Evolutionary conservation across 2,888 invertebrate species (phyloP), one percentile per base, ranked within the genome.

Genomic region (Drosophila cyrtoloma): DNA sequence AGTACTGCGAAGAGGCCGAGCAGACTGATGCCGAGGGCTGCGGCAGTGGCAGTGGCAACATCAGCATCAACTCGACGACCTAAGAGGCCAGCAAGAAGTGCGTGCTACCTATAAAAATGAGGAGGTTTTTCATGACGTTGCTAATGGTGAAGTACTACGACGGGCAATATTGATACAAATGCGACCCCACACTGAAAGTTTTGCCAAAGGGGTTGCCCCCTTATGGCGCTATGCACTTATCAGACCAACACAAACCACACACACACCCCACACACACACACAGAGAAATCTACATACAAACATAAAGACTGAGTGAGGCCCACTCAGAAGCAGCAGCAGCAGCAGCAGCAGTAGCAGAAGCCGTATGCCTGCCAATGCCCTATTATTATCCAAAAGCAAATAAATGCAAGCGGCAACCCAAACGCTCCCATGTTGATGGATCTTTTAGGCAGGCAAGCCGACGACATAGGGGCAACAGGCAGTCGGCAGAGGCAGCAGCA

Each of bases 381-480:
- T 90, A 90, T 90, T 90, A 86, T 89, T 86, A 84, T 82, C 86
- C 70, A 80, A 90, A 81, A 86, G 79, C 82, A 87, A 90, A 87
- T 77, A 90, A 90, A 89, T 68, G 77, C 79, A 76, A 60, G 79
- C 75, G 63, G 74, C 73, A 77, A 64, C 50, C 79, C 79, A 76
- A 76, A 76, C 67, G 74, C 59, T 73, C 78, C 67, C 79, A 74
- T 79, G 79, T 66, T 87, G 88, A 85, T 87, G 86, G 77, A 87
- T 85, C 69, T 71, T 57, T 57, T 16, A 67, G 42, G 53, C 61
- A 70, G 69, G 72, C 81, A 73, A 44, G 22, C 30, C 42, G 79
- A 32, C 59, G 66, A 59, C 30, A 53, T 66, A 69, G 66, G 73
- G 66, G 65, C 58, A 65, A 44, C 62, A 66, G 52, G 65, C 65